These are phyloP conservation scores for Nylanderia fulva DNA, from an alignment of 1,140 invertebrate species.

Conservation along the genomic window DNA sequence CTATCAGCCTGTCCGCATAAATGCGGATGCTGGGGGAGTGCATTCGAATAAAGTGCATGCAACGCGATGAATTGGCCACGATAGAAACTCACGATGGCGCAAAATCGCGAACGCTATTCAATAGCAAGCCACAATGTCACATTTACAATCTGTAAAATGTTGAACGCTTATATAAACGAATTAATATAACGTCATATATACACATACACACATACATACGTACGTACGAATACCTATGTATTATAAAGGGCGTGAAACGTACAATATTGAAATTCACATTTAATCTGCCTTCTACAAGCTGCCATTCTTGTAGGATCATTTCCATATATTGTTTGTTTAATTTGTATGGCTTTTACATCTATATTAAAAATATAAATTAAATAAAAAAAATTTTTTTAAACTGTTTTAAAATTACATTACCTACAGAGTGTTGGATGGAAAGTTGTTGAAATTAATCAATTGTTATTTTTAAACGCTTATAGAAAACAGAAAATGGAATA, in stretches of 20 bases:
- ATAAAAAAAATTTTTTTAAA: neutral
- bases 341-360: neutral
- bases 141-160: constrained; percentile 54
- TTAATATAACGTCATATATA: constrained; percentile 28
- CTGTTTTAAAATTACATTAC: too few relatives aligned
- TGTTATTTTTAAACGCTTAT: too few relatives aligned
- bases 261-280: constrained; percentile 33
- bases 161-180: constrained; percentile 49
- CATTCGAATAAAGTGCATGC: constrained; percentile 61
- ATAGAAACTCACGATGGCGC: constrained; percentile 55
- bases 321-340: constrained; percentile 12
- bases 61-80: constrained; percentile 52
- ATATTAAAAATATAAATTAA: neutral
- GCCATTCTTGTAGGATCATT: constrained; percentile 15
- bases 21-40: constrained; percentile 41
- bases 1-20: constrained; percentile 37
- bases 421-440: neutral
- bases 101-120: constrained; percentile 54
- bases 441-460: too few relatives aligned
- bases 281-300: constrained; percentile 15
- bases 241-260: constrained; percentile 19
- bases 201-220: neutral
- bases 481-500: too few relatives aligned
- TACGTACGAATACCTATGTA: neutral
- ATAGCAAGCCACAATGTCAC: constrained; percentile 52